Conservation (phyloP, 2,888 invertebrate genomes). For the Catocala nupta region DNA sequence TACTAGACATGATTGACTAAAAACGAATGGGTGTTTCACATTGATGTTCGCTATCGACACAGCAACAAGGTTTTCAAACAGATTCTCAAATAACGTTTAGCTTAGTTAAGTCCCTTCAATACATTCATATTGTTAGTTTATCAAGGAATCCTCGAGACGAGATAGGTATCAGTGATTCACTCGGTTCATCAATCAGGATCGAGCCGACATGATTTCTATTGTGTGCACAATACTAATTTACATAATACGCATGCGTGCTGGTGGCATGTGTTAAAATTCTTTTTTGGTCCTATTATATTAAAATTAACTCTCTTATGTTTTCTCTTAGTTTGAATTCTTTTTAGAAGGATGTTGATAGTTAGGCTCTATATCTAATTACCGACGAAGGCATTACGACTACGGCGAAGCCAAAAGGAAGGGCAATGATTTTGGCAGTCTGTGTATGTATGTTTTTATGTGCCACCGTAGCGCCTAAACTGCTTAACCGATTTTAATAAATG, state of each 20-base stretch:
- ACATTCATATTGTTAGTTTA: slow-evolving; percentile 60
- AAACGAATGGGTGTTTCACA: too few relatives aligned
- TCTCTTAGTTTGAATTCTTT: too few relatives aligned
- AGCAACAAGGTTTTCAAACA: slow-evolving; percentile 3
- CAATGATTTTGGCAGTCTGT: too few relatives aligned
- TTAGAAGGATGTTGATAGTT: too few relatives aligned
- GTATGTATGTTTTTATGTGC: too few relatives aligned
- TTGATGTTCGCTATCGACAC: neutral
- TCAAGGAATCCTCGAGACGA: slow-evolving; percentile 52
- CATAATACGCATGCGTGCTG: slow-evolving; percentile 74
- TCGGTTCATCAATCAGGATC: slow-evolving; percentile 80
- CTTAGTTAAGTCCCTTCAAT: slow-evolving; percentile 54
- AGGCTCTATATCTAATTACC: too few relatives aligned
- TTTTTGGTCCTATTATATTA: neutral
- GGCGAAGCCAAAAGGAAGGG: too few relatives aligned
- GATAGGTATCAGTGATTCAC: slow-evolving; percentile 62
- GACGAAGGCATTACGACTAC: too few relatives aligned
- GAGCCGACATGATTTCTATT: slow-evolving; percentile 74
- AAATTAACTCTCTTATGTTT: too few relatives aligned
- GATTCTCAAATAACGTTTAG: slow-evolving; percentile 39
- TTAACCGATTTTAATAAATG: too few relatives aligned
- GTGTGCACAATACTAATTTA: slow-evolving; percentile 72
- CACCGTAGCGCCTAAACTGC: too few relatives aligned
- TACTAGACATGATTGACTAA: too few relatives aligned
- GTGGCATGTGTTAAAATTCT: slow-evolving; percentile 60